A percentile compares a stretch with the other conserved stretches of the same genome.
Conservation (phyloP, 2,888 invertebrate genomes). For the Sminthurides aquaticus region DNA sequence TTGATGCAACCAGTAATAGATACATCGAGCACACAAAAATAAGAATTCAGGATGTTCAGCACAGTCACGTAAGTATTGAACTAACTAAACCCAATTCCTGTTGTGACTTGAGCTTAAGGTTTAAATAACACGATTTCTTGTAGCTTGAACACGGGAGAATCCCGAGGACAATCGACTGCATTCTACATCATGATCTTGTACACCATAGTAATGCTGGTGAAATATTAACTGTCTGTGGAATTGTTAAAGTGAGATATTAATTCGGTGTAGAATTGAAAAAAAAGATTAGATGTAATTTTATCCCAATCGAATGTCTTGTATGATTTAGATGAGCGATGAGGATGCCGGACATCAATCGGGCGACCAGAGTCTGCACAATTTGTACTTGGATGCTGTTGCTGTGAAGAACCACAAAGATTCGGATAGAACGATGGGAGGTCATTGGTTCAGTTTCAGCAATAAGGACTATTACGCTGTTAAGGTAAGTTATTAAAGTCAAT, state of each 20-base stretch:
- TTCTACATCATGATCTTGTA: slow-evolving; percentile 73
- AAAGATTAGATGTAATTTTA: too few species aligned
- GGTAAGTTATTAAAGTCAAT: slow-evolving; percentile 47
- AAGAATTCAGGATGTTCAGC: slow-evolving; percentile 31
- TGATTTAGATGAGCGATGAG: slow-evolving; percentile 3
- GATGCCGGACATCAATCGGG: slow-evolving; percentile 47
- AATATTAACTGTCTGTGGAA: slow-evolving; percentile 75
- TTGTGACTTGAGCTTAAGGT: slow-evolving; percentile 3
- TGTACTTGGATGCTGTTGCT: slow-evolving; percentile 74
- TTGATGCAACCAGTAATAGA: slow-evolving; percentile 19
- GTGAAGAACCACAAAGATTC: slow-evolving; percentile 65
- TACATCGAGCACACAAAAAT: slow-evolving; percentile 25
- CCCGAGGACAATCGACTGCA: slow-evolving; percentile 75
- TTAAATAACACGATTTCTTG: too few species aligned
- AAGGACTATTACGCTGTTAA: slow-evolving; percentile 71
- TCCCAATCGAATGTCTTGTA: neutral
- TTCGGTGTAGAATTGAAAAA: too few species aligned
- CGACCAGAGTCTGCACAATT: slow-evolving; percentile 54
- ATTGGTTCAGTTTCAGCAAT: slow-evolving; percentile 58
- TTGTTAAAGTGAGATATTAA: slow-evolving; percentile 61
- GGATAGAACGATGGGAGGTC: slow-evolving; percentile 47
- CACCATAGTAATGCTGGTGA: slow-evolving; percentile 80
- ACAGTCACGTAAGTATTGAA: slow-evolving; percentile 26
- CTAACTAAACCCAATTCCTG: neutral
- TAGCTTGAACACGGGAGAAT: slow-evolving; percentile 56